A percentile compares a stretch with the other conserved stretches of the same genome.
These are phyloP conservation scores for Ceratitis capitata DNA, from an alignment of 1,140 invertebrate genomes.

Conservation along the genomic window DNA sequence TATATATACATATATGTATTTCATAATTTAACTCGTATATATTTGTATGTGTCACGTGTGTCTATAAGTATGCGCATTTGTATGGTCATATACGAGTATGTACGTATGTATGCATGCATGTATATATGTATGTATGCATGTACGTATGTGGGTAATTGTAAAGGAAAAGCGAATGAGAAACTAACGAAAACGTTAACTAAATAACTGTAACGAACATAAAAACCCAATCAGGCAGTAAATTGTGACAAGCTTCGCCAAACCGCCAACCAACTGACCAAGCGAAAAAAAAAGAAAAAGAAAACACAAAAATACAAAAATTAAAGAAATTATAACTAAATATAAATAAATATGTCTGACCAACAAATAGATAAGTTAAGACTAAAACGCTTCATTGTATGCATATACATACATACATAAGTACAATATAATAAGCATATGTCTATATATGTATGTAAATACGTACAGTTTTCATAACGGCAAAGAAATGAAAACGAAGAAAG, in stretches of 20 bases:
- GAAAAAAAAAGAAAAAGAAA: not conserved
- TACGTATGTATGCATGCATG: not conserved
- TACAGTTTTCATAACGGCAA: not conserved
- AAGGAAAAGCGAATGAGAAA: not conserved
- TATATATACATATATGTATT: not conserved
- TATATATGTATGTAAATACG: not conserved
- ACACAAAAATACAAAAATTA: not conserved
- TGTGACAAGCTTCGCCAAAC: not conserved
- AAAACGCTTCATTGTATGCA: not conserved
- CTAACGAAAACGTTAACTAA: not conserved
- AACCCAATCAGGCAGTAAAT: slow-evolving; percentile 23
- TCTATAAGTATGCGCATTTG: not conserved
- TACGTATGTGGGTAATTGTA: not conserved
- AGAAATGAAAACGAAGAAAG: slow-evolving; percentile 32
- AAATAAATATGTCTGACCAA: not conserved
- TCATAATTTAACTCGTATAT: not conserved
- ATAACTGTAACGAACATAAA: slow-evolving; percentile 27
- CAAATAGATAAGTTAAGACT: too few relatives aligned
- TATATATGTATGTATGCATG: not conserved
- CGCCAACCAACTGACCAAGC: not conserved
- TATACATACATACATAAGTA: not conserved
- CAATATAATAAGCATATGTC: too few relatives aligned
- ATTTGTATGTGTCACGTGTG: not conserved
- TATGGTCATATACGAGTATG: not conserved
- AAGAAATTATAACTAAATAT: slow-evolving; percentile 26